These are phyloP conservation scores for Spilogale gracilis DNA, from an alignment of 2,113 vertebrate species.

Conservation along the genomic window DNA sequence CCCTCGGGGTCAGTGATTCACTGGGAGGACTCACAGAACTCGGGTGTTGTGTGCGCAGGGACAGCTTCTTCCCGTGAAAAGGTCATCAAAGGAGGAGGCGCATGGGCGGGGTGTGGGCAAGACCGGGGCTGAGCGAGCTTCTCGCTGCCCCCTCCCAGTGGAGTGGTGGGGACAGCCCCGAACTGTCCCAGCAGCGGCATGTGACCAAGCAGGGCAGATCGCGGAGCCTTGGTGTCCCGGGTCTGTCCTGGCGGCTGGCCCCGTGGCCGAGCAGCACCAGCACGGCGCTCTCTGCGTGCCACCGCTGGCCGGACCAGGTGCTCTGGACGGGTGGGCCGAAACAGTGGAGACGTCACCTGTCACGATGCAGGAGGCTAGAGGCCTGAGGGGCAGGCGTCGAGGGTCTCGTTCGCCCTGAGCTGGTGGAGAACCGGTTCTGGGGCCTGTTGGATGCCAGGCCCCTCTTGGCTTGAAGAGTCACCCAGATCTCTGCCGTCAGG, in stretches of 20 bases:
- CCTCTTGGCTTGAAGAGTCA: neutral
- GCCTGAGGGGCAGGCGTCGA: neutral
- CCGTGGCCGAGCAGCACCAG: rapidly evolving
- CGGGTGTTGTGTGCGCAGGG: too few species aligned
- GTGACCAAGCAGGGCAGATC: too few species aligned
- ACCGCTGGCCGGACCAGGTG: neutral
- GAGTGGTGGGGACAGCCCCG: rapidly evolving
- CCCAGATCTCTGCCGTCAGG: neutral
- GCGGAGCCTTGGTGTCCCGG: neutral
- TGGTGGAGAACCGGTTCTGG: neutral
- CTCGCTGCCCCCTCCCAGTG: neutral
- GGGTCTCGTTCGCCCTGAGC: neutral
- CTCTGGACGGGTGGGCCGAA: rapidly evolving
- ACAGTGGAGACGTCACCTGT: too few species aligned
- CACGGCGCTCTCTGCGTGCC: neutral
- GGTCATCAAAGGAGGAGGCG: neutral
- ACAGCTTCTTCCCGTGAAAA: neutral
- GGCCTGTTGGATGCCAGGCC: neutral
- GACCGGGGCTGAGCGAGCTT: neutral
- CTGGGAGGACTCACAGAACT: neutral
- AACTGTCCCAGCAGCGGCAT: too few species aligned
- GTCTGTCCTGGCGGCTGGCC: neutral
- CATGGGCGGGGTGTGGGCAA: too few species aligned
- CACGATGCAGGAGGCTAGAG: neutral
- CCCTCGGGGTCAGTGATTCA: neutral